phyloP scores from a whole-genome alignment of 1,140 invertebrate genomes.

The Cyrtorhinus lividipennis region DNA sequence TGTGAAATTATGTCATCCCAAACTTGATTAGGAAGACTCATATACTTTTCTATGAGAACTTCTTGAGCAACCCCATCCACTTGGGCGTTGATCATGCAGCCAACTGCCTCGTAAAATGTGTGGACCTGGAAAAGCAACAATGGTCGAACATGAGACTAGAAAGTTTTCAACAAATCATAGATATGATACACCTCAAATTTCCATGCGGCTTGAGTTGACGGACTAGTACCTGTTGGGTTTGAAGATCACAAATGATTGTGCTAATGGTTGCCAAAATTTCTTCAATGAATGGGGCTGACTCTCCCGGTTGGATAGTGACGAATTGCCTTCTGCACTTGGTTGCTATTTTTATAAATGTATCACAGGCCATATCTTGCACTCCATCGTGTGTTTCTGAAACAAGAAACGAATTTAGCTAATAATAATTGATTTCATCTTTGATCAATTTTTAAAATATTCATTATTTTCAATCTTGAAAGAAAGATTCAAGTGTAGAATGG shows the following conservation, averaged over 20 bases:
- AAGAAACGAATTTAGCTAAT: constrained; percentile 19
- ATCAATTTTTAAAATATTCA: no score
- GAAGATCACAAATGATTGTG: constrained; percentile 96
- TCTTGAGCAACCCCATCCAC: constrained; percentile 79
- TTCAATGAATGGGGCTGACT: constrained; percentile 95
- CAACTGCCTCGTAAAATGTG: constrained; percentile 99
- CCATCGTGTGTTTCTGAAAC: constrained; percentile 92
- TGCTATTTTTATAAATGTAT: constrained; percentile 99
- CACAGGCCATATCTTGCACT: constrained; percentile 99
- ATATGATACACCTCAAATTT: no score
- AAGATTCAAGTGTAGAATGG: background rate
- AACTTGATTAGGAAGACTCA: constrained; percentile 94
- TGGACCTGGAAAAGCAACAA: constrained; percentile 64
- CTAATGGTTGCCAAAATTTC: constrained; percentile 94
- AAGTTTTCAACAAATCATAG: no score
- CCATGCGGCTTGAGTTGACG: no score
- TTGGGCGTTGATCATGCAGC: constrained; percentile 96
- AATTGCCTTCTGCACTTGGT: constrained; percentile 97
- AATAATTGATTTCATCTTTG: no score
- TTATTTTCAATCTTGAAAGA: background rate
- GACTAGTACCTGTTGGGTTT: constrained; percentile 83
- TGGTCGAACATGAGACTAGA: no score
- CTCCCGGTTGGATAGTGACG: constrained; percentile 90
- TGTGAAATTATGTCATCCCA: constrained; percentile 99
- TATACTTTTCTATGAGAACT: constrained; percentile 91